phyloP scores from a whole-genome alignment of 1,140 invertebrate species.

The Eriocheir sinensis region DNA sequence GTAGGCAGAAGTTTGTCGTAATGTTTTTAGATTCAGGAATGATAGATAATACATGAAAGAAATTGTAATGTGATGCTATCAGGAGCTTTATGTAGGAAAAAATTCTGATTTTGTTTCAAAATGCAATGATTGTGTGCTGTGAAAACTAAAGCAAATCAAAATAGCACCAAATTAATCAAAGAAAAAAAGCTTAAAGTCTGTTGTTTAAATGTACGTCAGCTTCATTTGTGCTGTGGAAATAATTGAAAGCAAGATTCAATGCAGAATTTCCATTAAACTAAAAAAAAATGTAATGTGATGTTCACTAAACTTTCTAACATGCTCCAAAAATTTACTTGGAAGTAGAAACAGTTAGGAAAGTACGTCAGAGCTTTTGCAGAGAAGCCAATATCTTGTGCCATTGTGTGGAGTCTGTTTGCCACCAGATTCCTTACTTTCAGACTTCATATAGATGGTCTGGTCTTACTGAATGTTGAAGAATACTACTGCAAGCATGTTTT shows the following conservation, averaged over 20 bases:
- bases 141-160: not conserved
- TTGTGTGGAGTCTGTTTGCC: not conserved
- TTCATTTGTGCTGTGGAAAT: conserved; percentile 26
- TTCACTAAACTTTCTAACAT: not conserved
- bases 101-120: too few species aligned
- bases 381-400: conserved; percentile 7
- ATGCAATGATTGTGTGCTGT: too few species aligned
- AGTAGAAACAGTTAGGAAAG: too few species aligned
- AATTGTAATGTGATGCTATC: too few species aligned
- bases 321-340: too few species aligned
- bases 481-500: not conserved
- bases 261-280: not conserved
- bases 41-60: too few species aligned
- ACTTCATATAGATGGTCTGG: not conserved
- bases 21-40: too few species aligned
- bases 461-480: not conserved
- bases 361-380: too few species aligned
- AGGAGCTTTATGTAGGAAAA: too few species aligned
- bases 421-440: not conserved
- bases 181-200: not conserved
- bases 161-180: not conserved
- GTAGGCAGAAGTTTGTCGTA: too few species aligned
- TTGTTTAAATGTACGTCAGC: not conserved
- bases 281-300: not conserved
- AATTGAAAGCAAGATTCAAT: not conserved